These are phyloP conservation scores for Podocnemis expansa DNA, from an alignment of 2,113 vertebrate genomes.

Conservation along the genomic window DNA sequence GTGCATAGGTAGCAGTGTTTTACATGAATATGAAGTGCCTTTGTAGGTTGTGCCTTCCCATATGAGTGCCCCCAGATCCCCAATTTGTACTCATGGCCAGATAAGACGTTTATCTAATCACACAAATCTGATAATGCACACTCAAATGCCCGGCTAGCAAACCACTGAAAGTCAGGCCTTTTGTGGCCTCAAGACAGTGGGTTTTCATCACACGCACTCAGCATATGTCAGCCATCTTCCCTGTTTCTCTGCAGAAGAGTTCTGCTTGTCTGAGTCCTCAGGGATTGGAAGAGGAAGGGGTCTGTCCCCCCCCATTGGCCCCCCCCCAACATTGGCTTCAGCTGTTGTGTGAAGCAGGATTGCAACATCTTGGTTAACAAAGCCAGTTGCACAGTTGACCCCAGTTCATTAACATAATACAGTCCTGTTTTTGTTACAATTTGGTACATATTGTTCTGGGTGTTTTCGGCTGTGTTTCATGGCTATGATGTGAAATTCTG, in stretches of 20 bases:
- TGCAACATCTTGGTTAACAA: background rate
- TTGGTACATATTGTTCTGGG: background rate
- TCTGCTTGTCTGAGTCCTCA: rapidly evolving
- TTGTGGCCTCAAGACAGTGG: rapidly evolving
- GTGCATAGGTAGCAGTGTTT: background rate
- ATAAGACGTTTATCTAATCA: background rate
- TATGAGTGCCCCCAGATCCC: background rate
- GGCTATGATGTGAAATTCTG: background rate
- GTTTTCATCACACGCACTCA: background rate
- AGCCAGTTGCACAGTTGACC: background rate
- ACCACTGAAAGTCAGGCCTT: background rate
- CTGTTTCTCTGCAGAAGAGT: background rate
- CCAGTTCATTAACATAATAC: background rate
- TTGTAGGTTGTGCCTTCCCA: rapidly evolving
- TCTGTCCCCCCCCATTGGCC: no score
- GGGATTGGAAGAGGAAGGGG: background rate
- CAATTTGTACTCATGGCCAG: background rate
- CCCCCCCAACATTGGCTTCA: background rate
- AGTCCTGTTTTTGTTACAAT: background rate
- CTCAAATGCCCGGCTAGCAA: rapidly evolving
- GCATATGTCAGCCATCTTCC: background rate
- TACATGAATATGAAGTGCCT: background rate
- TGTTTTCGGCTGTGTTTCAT: background rate
- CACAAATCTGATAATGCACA: rapidly evolving
- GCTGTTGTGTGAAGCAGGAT: background rate